These are phyloP conservation scores for Hesperophylax magnus DNA, from an alignment of 1,140 invertebrate genomes.

Conservation along the genomic window DNA sequence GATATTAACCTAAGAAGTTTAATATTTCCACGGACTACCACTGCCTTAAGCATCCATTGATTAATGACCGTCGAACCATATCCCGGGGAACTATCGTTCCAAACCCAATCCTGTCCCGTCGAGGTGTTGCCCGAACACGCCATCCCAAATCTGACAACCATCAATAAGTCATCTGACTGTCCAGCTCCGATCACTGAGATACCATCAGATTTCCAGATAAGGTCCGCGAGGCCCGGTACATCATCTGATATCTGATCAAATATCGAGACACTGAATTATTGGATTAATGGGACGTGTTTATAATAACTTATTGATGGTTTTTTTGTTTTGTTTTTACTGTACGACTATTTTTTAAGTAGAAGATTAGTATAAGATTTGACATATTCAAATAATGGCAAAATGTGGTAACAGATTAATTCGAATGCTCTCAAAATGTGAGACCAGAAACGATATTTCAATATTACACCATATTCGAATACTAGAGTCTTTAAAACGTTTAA, in stretches of 20 bases:
- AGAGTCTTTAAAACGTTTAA: no score
- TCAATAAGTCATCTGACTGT: slow-evolving; percentile 31
- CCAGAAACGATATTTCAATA: no score
- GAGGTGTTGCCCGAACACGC: slow-evolving; percentile 5
- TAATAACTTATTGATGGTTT: not conserved
- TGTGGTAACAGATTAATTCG: no score
- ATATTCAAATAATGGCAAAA: no score
- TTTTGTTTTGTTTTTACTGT: not conserved
- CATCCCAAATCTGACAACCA: slow-evolving; percentile 28
- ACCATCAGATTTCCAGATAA: slow-evolving; percentile 9
- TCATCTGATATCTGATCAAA: slow-evolving; percentile 18
- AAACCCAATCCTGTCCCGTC: no score
- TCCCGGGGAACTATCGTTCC: not conserved
- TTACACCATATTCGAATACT: no score
- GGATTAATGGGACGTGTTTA: slow-evolving; percentile 13
- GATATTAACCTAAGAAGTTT: no score
- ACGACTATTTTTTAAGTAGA: no score
- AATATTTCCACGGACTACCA: not conserved
- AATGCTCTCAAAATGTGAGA: no score
- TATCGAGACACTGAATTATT: slow-evolving; percentile 12
- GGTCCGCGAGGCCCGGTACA: not conserved
- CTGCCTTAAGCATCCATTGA: slow-evolving; percentile 9
- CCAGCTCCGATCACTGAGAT: slow-evolving; percentile 12
- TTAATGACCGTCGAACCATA: slow-evolving; percentile 11
- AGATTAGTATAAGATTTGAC: no score